Evolutionary conservation across 2,797 vertebrate species (phyloP).

Genomic region (Cirrhinus molitorella): DNA sequence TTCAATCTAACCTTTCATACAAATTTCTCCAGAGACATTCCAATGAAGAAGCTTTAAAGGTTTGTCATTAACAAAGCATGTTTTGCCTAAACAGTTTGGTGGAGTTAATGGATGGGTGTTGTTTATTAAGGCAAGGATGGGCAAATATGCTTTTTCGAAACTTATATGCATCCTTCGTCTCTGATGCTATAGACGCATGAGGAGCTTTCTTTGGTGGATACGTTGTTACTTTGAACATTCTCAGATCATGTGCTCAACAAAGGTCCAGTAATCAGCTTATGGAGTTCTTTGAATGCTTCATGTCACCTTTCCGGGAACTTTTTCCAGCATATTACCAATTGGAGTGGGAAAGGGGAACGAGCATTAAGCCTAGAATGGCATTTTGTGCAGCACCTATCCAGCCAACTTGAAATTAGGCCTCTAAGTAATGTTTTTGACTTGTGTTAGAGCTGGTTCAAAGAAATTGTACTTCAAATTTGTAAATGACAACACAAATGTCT

Average conservation of each 20-base stretch:
- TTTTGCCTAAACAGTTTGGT: background rate
- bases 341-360: constrained; percentile 52
- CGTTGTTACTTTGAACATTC: constrained; percentile 58
- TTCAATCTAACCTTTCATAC: background rate
- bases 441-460: background rate
- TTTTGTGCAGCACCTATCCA: constrained; percentile 32
- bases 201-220: constrained; percentile 18
- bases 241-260: constrained; percentile 64
- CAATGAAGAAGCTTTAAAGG: background rate
- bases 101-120: constrained; percentile 1
- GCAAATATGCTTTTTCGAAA: background rate
- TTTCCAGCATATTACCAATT: constrained; percentile 53
- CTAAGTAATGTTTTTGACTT: constrained; percentile 32
- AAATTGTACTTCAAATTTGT: background rate
- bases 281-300: constrained; percentile 66
- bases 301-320: constrained; percentile 63
- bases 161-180: background rate
- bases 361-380: constrained; percentile 38
- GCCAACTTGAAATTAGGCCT: constrained; percentile 15
- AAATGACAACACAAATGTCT: background rate
- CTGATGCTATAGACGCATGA: background rate
- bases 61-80: background rate
- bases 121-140: background rate
- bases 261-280: constrained; percentile 66
- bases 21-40: background rate